A percentile compares a stretch with the other conserved stretches of the same genome.
Conservation (phyloP, 1,140 invertebrate species). For the Eciton burchellii region DNA sequence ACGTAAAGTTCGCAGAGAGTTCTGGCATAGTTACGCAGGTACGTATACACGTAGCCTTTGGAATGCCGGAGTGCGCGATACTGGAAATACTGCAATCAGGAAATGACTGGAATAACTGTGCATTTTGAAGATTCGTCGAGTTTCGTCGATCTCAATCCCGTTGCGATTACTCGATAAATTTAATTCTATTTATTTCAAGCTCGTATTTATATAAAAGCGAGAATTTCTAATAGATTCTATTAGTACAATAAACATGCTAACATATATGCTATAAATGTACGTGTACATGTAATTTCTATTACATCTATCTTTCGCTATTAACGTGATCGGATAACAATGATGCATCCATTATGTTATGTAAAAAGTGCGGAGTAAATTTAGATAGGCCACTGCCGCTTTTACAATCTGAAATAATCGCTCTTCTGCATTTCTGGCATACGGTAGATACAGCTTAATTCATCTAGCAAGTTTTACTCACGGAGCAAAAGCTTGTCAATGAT, state of each 20-base stretch:
- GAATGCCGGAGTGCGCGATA: conserved; percentile 9
- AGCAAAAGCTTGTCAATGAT: conserved; percentile 73
- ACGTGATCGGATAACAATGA: neutral
- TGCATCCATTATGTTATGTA: conserved; percentile 25
- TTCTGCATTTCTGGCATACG: neutral
- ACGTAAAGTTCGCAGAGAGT: neutral
- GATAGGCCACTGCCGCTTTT: conserved; percentile 63
- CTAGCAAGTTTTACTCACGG: conserved; percentile 67
- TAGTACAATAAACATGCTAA: no score
- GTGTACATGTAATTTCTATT: conserved; percentile 30
- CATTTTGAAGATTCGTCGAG: neutral
- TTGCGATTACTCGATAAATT: neutral
- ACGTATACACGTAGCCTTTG: neutral
- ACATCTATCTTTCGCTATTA: conserved; percentile 4
- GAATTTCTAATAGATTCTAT: neutral
- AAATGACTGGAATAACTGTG: neutral
- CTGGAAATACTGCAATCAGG: neutral
- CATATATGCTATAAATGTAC: neutral
- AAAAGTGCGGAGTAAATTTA: conserved; percentile 70
- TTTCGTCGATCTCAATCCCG: neutral
- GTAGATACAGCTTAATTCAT: neutral
- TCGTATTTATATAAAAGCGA: conserved; percentile 1
- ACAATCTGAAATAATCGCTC: conserved; percentile 43
- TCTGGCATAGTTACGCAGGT: conserved; percentile 17
- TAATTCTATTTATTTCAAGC: neutral